phyloP scores from a whole-genome alignment of 2,888 invertebrate species.

The Elmis aenea region DNA sequence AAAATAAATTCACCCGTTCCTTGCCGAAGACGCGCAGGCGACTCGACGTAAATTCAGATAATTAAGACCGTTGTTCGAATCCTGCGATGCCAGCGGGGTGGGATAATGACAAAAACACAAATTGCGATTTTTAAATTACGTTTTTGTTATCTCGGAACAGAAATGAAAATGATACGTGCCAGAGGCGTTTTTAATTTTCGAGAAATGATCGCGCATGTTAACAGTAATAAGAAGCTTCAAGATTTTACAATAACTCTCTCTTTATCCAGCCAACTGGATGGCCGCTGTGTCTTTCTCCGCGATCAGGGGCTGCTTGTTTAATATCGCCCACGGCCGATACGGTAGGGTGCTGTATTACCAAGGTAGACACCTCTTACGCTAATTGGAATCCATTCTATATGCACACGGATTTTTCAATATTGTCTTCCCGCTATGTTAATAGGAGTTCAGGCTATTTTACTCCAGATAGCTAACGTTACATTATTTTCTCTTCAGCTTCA shows the following conservation, averaged over 20 bases:
- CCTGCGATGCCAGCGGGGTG: conserved; percentile 15
- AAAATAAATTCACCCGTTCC: too few species aligned
- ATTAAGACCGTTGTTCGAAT: conserved; percentile 25
- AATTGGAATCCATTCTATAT: conserved; percentile 38
- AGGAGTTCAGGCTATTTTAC: conserved; percentile 22
- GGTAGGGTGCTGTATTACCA: conserved; percentile 37
- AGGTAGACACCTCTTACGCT: conserved; percentile 44
- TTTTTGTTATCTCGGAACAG: conserved; percentile 44
- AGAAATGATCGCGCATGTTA: conserved; percentile 46
- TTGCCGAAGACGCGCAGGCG: too few species aligned
- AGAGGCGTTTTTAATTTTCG: conserved; percentile 47
- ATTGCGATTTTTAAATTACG: conserved; percentile 47
- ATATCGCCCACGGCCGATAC: conserved; percentile 44
- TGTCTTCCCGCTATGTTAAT: conserved; percentile 11
- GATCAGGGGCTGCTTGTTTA: conserved; percentile 34
- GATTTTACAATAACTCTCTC: conserved; percentile 38
- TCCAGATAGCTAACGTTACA: too few species aligned
- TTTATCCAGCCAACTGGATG: conserved; percentile 26
- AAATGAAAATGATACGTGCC: conserved; percentile 48
- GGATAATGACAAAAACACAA: conserved; percentile 45
- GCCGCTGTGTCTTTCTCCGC: conserved; percentile 14
- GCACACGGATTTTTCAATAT: conserved; percentile 27
- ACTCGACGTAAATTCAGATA: conserved; percentile 24
- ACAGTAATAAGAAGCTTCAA: conserved; percentile 44
- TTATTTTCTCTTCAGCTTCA: too few species aligned